These are phyloP conservation scores for Pyrrhia umbra DNA, from an alignment of 2,888 invertebrate genomes.

Conservation along the genomic window DNA sequence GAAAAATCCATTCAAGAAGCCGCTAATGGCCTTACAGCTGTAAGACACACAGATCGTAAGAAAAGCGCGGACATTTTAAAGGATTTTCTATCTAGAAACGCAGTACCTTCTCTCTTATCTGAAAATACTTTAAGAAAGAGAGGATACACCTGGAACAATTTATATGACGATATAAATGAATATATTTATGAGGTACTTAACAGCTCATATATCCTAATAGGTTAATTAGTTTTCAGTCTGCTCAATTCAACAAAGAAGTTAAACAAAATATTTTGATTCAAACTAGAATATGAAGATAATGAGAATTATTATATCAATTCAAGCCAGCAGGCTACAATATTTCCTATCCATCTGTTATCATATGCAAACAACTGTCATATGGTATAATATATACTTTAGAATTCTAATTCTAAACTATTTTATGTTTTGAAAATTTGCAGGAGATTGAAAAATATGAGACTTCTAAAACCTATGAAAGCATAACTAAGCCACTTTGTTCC, in stretches of 20 bases:
- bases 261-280: not conserved
- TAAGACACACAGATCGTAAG: conserved; percentile 83
- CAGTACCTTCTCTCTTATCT: conserved; percentile 78
- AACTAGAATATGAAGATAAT: not conserved
- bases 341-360: not conserved
- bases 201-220: too few relatives aligned
- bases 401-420: not conserved
- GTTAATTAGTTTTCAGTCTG: too few relatives aligned
- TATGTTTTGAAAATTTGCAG: conserved; percentile 70
- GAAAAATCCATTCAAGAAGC: conserved; percentile 79
- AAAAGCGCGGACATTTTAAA: conserved; percentile 84
- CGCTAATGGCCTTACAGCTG: conserved; percentile 78
- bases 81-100: conserved; percentile 81
- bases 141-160: conserved; percentile 83
- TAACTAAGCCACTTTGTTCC: conserved; percentile 76
- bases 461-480: conserved; percentile 81
- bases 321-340: not conserved
- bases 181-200: conserved; percentile 81
- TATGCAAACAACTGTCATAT: too few relatives aligned
- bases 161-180: conserved; percentile 83
- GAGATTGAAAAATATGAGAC: conserved; percentile 88
- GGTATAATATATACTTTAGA: too few relatives aligned
- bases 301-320: not conserved
- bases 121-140: conserved; percentile 77
- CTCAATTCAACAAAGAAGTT: too few relatives aligned